A percentile compares a stretch with the other conserved stretches of the same genome.
phyloP scores from a whole-genome alignment of 2,797 vertebrate species.

The Bradypodion pumilum region DNA sequence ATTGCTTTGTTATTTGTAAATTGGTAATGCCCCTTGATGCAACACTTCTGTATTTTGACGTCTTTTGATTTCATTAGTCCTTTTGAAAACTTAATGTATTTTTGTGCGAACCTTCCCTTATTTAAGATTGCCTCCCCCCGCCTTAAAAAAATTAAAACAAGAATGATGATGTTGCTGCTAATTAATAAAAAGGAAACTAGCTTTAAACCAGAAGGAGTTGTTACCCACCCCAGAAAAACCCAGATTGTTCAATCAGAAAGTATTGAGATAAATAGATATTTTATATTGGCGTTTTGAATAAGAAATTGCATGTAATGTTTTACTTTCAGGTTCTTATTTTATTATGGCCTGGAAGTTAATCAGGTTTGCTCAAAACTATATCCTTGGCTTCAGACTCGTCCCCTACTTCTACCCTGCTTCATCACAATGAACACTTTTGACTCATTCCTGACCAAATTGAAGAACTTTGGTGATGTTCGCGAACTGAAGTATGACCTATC shows the following conservation, averaged over 20 bases:
- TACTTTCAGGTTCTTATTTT: slow-evolving; percentile 50
- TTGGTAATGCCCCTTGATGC: background rate
- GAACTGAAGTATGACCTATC: slow-evolving; percentile 91
- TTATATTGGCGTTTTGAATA: background rate
- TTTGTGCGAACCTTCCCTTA: background rate
- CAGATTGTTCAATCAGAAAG: background rate
- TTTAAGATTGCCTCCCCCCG: background rate
- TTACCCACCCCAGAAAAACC: background rate
- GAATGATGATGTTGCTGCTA: background rate
- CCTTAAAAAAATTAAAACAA: background rate
- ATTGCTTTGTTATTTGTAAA: background rate
- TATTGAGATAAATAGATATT: background rate
- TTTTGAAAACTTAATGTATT: background rate
- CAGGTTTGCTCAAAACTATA: slow-evolving; percentile 82
- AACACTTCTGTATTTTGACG: background rate
- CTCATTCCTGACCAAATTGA: slow-evolving; percentile 79
- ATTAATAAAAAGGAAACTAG: background rate
- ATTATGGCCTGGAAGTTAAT: slow-evolving; percentile 39
- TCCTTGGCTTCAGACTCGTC: slow-evolving; percentile 83
- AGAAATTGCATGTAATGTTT: slow-evolving; percentile 40
- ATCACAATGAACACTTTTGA: slow-evolving; percentile 86
- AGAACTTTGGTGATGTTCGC: slow-evolving; percentile 77
- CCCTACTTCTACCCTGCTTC: slow-evolving; percentile 54
- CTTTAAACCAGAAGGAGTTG: background rate
- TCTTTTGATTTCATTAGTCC: background rate